Conservation (phyloP, 2,797 vertebrate species). For the Poecilia wingei region DNA sequence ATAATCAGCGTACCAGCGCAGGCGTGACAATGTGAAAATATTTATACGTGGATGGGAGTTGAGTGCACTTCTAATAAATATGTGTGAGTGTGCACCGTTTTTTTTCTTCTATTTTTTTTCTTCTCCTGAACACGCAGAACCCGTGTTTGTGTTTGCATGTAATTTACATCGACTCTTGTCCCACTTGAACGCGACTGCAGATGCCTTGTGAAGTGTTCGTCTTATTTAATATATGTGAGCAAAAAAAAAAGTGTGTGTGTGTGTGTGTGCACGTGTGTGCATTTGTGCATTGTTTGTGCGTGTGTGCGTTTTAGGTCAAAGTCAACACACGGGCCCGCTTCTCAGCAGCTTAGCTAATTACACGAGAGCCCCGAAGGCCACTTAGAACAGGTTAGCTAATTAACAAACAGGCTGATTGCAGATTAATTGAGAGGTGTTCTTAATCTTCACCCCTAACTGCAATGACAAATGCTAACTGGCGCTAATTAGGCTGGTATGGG, state of each 20-base stretch:
- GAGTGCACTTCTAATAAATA: constrained; percentile 17
- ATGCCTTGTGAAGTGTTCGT: constrained; percentile 30
- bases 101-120: too few relatives aligned
- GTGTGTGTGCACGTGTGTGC: constrained; percentile 20
- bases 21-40: constrained; percentile 61
- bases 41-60: constrained; percentile 54
- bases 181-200: constrained; percentile 60
- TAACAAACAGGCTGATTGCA: constrained; percentile 87
- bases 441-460: constrained; percentile 85
- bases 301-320: constrained; percentile 76
- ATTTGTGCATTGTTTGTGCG: constrained; percentile 9
- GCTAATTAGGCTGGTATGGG: constrained; percentile 79
- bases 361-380: constrained; percentile 81
- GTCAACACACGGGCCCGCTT: constrained; percentile 78
- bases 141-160: constrained; percentile 34
- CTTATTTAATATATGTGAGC: constrained; percentile 28
- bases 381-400: constrained; percentile 87
- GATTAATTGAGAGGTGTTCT: constrained; percentile 87
- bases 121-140: constrained; percentile 36
- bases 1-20: constrained; percentile 54
- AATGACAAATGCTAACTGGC: constrained; percentile 81
- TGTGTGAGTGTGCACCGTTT: constrained; percentile 4
- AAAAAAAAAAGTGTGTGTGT: neutral
- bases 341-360: constrained; percentile 81
- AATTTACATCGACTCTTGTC: constrained; percentile 52